Conservation (phyloP, 2,113 vertebrate species). For the Malaclemys terrapin region DNA sequence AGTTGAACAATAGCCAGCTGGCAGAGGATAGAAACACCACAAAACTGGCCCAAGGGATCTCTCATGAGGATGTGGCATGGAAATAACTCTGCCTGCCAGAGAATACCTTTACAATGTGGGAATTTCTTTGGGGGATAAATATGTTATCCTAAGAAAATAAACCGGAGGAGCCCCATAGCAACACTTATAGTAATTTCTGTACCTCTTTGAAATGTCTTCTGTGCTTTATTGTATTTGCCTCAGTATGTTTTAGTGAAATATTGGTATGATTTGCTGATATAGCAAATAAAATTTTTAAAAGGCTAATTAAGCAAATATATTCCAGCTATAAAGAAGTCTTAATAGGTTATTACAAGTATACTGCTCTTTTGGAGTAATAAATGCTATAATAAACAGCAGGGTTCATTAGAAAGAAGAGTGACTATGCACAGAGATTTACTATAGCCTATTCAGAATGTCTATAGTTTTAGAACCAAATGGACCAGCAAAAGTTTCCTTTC, state of each 20-base stretch:
- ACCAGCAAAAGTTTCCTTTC: slow-evolving; percentile 34
- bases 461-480: slow-evolving; percentile 16
- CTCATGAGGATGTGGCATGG: background rate
- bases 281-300: slow-evolving; percentile 24
- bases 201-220: background rate
- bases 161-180: background rate
- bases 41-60: background rate
- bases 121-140: background rate
- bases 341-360: slow-evolving; percentile 18
- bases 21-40: background rate
- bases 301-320: background rate
- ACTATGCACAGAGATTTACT: background rate
- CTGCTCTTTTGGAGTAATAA: slow-evolving; percentile 4
- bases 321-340: background rate
- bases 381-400: background rate
- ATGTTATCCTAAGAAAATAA: background rate
- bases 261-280: background rate
- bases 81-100: background rate
- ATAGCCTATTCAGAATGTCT: background rate
- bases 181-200: background rate
- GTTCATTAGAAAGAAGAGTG: slow-evolving; percentile 17
- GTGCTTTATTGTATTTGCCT: slow-evolving; percentile 5
- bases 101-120: background rate
- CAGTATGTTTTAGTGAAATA: slow-evolving; percentile 10
- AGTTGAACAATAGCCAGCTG: background rate